A percentile compares a stretch with the other conserved stretches of the same genome.
Evolutionary conservation across 2,888 invertebrate species (phyloP).

Genomic region (Muschampia plurimacula): DNA sequence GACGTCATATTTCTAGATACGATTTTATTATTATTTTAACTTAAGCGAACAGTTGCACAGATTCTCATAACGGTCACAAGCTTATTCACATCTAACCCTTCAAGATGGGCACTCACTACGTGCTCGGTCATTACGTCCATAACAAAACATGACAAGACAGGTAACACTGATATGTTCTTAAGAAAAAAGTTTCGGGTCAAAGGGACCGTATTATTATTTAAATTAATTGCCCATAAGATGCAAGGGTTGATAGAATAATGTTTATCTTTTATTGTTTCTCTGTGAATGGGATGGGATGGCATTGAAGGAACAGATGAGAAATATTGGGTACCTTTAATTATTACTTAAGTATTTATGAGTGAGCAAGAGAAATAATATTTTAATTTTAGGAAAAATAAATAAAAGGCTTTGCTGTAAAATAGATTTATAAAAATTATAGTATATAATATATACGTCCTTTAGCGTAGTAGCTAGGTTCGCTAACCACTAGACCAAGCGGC

Average conservation of each 20-base stretch:
- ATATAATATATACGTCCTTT: too few species aligned
- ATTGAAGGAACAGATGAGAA: not conserved
- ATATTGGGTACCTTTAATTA: conserved; percentile 2
- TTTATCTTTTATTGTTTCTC: conserved; percentile 57
- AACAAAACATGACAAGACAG: conserved; percentile 13
- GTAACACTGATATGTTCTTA: conserved; percentile 21
- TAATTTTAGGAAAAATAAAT: too few species aligned
- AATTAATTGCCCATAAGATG: conserved; percentile 61
- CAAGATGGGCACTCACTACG: not conserved
- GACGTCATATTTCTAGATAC: not conserved
- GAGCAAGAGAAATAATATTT: not conserved
- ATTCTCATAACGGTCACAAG: conserved; percentile 25
- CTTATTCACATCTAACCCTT: conserved; percentile 20
- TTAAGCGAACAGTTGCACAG: not conserved
- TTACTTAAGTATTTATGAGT: conserved; percentile 1
- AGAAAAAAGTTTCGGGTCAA: conserved; percentile 50
- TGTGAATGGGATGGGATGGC: conserved; percentile 39
- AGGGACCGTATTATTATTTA: conserved; percentile 59
- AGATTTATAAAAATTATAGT: too few species aligned
- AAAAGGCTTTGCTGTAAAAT: too few species aligned
- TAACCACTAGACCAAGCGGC: too few species aligned
- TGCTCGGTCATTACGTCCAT: conserved; percentile 37
- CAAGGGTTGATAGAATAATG: conserved; percentile 54
- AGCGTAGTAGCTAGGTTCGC: too few species aligned
- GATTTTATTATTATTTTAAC: not conserved